phyloP scores from a whole-genome alignment of 2,797 vertebrate genomes.

The Oceanodroma leucorhoa region DNA sequence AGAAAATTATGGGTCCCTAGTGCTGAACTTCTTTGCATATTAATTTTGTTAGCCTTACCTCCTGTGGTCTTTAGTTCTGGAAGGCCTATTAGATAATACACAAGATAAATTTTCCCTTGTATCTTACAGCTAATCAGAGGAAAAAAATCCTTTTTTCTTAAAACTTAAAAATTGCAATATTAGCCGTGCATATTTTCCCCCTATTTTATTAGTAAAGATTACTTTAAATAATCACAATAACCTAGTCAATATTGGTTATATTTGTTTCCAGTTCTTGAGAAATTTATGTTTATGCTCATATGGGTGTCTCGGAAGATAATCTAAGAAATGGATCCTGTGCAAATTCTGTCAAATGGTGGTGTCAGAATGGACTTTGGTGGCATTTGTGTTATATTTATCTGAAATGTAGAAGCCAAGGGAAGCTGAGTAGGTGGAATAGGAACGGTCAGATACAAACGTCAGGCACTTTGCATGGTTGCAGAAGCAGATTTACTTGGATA shows the following conservation, averaged over 20 bases:
- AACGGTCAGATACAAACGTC: background rate
- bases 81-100: constrained; percentile 90
- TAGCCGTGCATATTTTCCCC: constrained; percentile 15
- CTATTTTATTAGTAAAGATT: constrained; percentile 65
- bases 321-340: background rate
- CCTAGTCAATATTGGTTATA: constrained; percentile 57
- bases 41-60: constrained; percentile 99
- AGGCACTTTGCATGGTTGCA: background rate
- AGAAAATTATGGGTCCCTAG: constrained; percentile 96
- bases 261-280: constrained; percentile 38
- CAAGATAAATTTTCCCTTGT: constrained; percentile 82
- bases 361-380: background rate
- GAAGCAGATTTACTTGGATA: background rate
- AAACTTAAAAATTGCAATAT: constrained; percentile 70
- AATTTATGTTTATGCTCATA: constrained; percentile 36
- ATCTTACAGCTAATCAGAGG: constrained; percentile 69
- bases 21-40: constrained; percentile 97
- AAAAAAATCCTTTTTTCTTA: constrained; percentile 56
- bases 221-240: constrained; percentile 64
- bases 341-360: background rate
- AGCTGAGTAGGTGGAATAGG: background rate
- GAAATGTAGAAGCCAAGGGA: background rate
- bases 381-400: background rate
- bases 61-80: constrained; percentile 89
- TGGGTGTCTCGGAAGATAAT: background rate